Base-by-base conservation (phyloP, 2,888 invertebrate genomes). In the Neoaliturus tenellus region DNA sequence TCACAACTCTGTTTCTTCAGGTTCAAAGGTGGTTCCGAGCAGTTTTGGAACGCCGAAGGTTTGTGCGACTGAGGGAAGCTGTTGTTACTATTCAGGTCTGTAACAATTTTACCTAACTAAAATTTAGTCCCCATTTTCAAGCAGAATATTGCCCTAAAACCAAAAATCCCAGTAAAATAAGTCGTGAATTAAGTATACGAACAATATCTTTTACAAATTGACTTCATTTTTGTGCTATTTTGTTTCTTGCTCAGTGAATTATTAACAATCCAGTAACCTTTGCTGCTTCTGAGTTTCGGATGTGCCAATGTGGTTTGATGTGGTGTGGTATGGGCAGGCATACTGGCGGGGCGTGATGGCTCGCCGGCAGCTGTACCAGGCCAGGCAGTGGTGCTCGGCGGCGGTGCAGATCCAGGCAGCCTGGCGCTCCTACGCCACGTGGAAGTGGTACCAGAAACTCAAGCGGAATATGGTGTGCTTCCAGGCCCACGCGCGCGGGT, bases 401-500 rank as follows among this genome's bases (percentile, higher is more conserved):
- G 94, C 93, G 0, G 88, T 93, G 17, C 93, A 93, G 80, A 94
- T 98, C 81, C 98, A 98, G 90, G 93, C 95, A 73, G 93, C 93
- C 89, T 98, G 96, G 95, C 93, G 96, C 83, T 94, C 95, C 31
- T 94, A 94, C 87, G 93, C 92, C 83, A 93, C 93, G 35, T 92
- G 95, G 2, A 92, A 92, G 78, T 95, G 95, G 94, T 95, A 93
- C 90, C 90, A 92, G 84, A 93, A 93, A 84, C 90, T 97, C 10
- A 92, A 93, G 69, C 89, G 90, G 10, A 93, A 93, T 6, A 90
- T 94, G 20, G 89, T 95, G n/a, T 89, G 91, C 23, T 93, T 98
- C 89, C 97, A 98, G 90, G 95, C 96, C 0, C 93, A 93, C 87
- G 93, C 94, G 10, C 91, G 95, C 31, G 97, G 97, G 0, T 93